phyloP scores from a whole-genome alignment of 2,113 vertebrate species.

The Thunnus thynnus region DNA sequence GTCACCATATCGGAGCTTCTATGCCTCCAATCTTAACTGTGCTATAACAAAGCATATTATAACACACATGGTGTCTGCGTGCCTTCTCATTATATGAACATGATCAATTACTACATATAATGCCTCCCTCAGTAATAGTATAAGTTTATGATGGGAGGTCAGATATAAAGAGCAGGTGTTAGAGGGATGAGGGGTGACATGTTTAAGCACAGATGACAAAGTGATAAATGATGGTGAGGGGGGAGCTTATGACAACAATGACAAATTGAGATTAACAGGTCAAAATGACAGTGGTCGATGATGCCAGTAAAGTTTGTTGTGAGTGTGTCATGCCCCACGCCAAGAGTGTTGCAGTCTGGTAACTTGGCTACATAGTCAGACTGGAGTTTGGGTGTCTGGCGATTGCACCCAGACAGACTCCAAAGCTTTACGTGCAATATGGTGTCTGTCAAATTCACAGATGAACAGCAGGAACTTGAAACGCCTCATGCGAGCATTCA shows the following conservation, averaged over 20 bases:
- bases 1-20: slow-evolving; percentile 49
- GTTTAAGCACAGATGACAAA: slow-evolving; percentile 15
- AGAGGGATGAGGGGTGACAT: not conserved
- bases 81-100: slow-evolving; percentile 71
- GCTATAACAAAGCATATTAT: slow-evolving; percentile 47
- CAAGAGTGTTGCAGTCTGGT: slow-evolving; percentile 26
- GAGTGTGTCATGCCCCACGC: slow-evolving; percentile 38
- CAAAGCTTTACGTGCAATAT: slow-evolving; percentile 73
- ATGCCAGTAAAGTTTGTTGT: slow-evolving; percentile 14
- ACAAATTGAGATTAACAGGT: slow-evolving; percentile 47
- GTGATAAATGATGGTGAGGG: slow-evolving; percentile 12
- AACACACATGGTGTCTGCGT: slow-evolving; percentile 44
- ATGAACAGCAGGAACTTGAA: slow-evolving; percentile 62
- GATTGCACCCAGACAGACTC: slow-evolving; percentile 55
- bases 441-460: slow-evolving; percentile 68
- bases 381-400: slow-evolving; percentile 56
- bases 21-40: slow-evolving; percentile 27
- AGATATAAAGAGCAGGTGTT: slow-evolving; percentile 52
- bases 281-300: slow-evolving; percentile 19
- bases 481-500: slow-evolving; percentile 18
- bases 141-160: slow-evolving; percentile 47
- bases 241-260: slow-evolving; percentile 2
- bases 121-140: slow-evolving; percentile 24
- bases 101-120: slow-evolving; percentile 74
- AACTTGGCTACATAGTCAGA: slow-evolving; percentile 32